These are phyloP conservation scores for Campylomormyrus tamandua DNA, from an alignment of 2,113 vertebrate species.

Conservation along the genomic window DNA sequence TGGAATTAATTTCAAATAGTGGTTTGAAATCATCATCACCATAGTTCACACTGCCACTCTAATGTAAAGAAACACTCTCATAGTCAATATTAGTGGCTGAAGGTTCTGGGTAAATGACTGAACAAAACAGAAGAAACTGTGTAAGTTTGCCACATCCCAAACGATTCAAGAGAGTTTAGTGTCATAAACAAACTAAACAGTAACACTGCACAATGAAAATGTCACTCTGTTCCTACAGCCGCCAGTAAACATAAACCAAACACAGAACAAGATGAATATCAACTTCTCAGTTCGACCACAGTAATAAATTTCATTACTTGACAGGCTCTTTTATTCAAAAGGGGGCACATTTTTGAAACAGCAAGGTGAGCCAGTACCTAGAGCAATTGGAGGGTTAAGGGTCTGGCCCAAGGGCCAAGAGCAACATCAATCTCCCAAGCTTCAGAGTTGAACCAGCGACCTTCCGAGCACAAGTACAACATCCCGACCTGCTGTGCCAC, in stretches of 20 bases:
- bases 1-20: neutral
- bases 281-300: neutral
- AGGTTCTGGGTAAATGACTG: neutral
- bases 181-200: neutral
- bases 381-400: neutral
- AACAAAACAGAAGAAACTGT: neutral
- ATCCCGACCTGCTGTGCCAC: neutral
- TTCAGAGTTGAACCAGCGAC: neutral
- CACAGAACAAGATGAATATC: neutral
- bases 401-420: neutral
- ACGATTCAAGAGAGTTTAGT: neutral
- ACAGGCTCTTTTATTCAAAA: neutral
- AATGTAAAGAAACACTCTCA: neutral
- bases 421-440: neutral
- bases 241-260: neutral
- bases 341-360: neutral
- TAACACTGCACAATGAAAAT: neutral
- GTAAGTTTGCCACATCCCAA: neutral
- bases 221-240: neutral
- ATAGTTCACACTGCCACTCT: neutral
- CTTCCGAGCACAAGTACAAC: neutral
- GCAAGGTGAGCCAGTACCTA: neutral
- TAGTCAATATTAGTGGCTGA: neutral
- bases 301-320: neutral
- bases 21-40: neutral